Base-by-base conservation (phyloP, 2,888 invertebrate species). In the Petrolisthes cinctipes region DNA sequence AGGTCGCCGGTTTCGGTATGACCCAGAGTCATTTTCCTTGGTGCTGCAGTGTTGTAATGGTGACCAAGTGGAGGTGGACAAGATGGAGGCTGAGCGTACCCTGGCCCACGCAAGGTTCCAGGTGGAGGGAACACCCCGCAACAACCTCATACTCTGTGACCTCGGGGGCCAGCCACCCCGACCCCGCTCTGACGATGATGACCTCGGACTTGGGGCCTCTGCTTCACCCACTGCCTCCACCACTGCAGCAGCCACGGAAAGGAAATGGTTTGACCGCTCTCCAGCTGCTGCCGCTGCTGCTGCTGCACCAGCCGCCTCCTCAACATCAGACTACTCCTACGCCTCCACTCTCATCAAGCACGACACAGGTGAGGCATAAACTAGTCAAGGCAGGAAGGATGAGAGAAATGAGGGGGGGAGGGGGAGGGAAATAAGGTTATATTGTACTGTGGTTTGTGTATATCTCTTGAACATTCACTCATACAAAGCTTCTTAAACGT, bases 141-240 rank as follows among this genome's bases (percentile, higher is more conserved):
- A 93, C 91, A 92, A 92, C 75, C 92, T 94, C 85, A 92, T 92
- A 54, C 92, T 94, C 66, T 92, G 92, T 82, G 93, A 93, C 89
- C 92, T 92, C 91, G 92, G 92, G 57, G 92, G 92, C 54, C 91
- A 91, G 73, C 91, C 92, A 23, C 92, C 93, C 5, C 91, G 92
- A 81, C 92, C 92, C 89, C 88, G 92, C 57, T 92, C 92, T 68
- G 93, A 93, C 85, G 94, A 94, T 90, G 94, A 94, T 89, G 91
- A 92, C 20, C 91, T 94, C 75, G 93, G 94, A 0, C 93, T 93
- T 73, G 93, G 93, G 0, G 93, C 93, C 20, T 93, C 93, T 91
- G 93, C 93, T 14, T 93, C 93, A 11, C 91, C 92, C 4, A 92
- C 83, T 20, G 75, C 93, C 14, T 93, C 93, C 14, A 91, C 92